Evolutionary conservation across 2,888 invertebrate genomes (phyloP).

Genomic region (Dynastes grantii): DNA sequence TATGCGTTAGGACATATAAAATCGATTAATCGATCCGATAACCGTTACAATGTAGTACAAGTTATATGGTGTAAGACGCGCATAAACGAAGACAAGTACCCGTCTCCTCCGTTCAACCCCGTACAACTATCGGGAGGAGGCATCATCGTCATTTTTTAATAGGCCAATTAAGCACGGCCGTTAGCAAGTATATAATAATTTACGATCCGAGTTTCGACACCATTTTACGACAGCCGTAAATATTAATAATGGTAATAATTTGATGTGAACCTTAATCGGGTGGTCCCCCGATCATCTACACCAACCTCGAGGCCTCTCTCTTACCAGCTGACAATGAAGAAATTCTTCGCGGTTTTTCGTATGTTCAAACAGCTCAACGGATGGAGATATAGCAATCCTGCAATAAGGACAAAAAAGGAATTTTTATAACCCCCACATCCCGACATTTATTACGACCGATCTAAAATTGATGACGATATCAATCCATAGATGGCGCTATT

Average conservation of each 20-base stretch:
- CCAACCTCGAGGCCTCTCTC: background rate
- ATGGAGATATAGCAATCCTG: background rate
- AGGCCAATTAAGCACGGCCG: slow-evolving; percentile 50
- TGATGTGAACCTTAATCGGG: slow-evolving; percentile 22
- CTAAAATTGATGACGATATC: slow-evolving; percentile 14
- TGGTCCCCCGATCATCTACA: background rate
- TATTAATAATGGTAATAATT: slow-evolving; percentile 44
- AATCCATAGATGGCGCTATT: slow-evolving; percentile 25
- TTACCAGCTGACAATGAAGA: background rate
- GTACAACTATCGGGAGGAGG: background rate
- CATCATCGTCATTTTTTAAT: slow-evolving; percentile 44
- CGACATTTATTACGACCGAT: background rate
- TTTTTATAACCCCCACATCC: background rate
- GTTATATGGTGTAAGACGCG: too few species aligned
- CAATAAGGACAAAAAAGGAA: background rate
- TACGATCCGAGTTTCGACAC: slow-evolving; percentile 43
- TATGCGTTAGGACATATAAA: too few species aligned
- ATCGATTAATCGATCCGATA: too few species aligned
- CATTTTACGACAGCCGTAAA: slow-evolving; percentile 41
- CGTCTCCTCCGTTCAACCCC: background rate
- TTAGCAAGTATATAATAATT: slow-evolving; percentile 50
- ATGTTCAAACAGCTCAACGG: background rate
- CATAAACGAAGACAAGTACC: background rate
- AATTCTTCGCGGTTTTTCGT: background rate
- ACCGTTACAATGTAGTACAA: too few species aligned